Evolutionary conservation across 2,113 vertebrate species (phyloP).

Genomic region (Engraulis encrasicolus): DNA sequence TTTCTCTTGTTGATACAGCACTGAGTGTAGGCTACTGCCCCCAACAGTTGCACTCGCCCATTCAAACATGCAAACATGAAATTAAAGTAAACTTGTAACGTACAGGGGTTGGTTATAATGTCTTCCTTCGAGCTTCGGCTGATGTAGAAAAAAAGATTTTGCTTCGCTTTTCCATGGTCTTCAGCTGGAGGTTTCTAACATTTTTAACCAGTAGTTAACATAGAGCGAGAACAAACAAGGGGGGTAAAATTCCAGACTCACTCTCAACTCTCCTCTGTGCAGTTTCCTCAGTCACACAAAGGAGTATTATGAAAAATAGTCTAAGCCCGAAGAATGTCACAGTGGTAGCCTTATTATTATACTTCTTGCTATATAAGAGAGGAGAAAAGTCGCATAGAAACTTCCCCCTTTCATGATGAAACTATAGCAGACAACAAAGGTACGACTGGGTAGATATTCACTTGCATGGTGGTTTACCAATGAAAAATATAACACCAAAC

Average conservation of each 20-base stretch:
- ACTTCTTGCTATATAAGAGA: slow-evolving; percentile 56
- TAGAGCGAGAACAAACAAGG: slow-evolving; percentile 56
- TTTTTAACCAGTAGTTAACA: slow-evolving; percentile 51
- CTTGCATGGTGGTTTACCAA: slow-evolving; percentile 46
- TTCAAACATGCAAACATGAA: neutral
- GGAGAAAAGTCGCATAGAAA: slow-evolving; percentile 82
- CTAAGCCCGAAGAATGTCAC: slow-evolving; percentile 91
- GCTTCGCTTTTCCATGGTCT: neutral
- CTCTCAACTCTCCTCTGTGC: slow-evolving; percentile 83
- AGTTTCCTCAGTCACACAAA: slow-evolving; percentile 90
- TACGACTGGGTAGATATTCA: slow-evolving; percentile 70
- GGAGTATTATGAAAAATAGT: slow-evolving; percentile 96
- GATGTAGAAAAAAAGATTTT: neutral
- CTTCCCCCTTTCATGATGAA: slow-evolving; percentile 94
- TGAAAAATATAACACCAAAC: slow-evolving; percentile 36
- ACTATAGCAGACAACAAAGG: slow-evolving; percentile 78
- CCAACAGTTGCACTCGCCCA: neutral
- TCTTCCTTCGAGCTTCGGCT: neutral
- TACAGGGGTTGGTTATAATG: neutral
- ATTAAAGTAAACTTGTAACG: neutral
- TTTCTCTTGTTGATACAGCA: neutral
- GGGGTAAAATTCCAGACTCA: slow-evolving; percentile 65
- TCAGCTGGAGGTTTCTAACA: neutral
- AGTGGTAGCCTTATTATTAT: slow-evolving; percentile 93
- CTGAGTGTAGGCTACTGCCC: neutral